phyloP scores from a whole-genome alignment of 2,888 invertebrate genomes.

The Ochropleura leucogaster region DNA sequence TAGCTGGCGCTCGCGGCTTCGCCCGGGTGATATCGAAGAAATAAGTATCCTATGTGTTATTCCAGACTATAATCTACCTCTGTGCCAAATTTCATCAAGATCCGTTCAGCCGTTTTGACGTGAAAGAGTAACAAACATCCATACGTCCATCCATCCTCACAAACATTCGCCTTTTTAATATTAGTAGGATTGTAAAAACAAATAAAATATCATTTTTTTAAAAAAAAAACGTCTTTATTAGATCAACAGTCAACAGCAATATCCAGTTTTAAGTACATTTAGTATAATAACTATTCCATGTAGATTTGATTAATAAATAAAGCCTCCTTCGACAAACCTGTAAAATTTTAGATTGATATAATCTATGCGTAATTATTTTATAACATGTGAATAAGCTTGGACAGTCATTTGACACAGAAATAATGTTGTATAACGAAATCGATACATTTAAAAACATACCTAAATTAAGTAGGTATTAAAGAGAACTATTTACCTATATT shows the following conservation, averaged over 20 bases:
- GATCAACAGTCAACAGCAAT: constrained; percentile 72
- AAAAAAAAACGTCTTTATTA: constrained; percentile 61
- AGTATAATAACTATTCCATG: constrained; percentile 37
- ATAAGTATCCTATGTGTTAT: no score
- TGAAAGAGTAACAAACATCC: no score
- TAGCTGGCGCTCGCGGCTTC: no score
- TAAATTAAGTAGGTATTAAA: no score
- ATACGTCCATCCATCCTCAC: no score
- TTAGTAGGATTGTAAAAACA: no score
- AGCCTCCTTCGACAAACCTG: constrained; percentile 26
- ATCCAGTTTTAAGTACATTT: constrained; percentile 43
- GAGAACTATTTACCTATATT: no score
- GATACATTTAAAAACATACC: constrained; percentile 3
- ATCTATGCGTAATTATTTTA: constrained; percentile 18
- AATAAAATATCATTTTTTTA: constrained; percentile 7
- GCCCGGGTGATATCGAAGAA: no score
- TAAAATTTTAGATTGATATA: constrained; percentile 26
- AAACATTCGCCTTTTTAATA: no score
- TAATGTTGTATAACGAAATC: constrained; percentile 36
- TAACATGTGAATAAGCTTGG: constrained; percentile 25
- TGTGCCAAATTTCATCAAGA: no score
- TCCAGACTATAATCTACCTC: no score
- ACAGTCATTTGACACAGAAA: constrained; percentile 13
- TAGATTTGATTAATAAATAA: constrained; percentile 43
- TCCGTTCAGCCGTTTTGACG: no score